Conservation (phyloP, 2,113 vertebrate genomes). For the Ictalurus punctatus region DNA sequence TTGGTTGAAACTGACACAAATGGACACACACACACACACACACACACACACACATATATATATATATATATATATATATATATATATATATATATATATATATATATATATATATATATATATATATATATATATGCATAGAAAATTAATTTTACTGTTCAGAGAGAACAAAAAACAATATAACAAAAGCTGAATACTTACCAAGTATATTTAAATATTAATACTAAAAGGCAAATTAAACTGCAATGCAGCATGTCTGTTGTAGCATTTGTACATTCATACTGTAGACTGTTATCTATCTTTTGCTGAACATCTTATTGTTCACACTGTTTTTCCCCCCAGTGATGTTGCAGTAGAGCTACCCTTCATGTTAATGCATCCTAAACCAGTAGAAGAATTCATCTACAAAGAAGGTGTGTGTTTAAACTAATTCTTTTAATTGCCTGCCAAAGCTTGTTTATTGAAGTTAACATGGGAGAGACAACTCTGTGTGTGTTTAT, state of each 20-base stretch:
- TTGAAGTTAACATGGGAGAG: neutral
- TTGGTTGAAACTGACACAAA: neutral
- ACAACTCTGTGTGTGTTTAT: too few species aligned
- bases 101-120: neutral
- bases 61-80: neutral
- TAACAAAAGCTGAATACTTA: neutral
- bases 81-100: neutral
- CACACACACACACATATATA: too few species aligned
- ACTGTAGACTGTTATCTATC: neutral
- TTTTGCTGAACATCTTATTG: conserved; percentile 8
- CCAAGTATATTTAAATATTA: too few species aligned
- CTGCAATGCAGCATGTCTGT: neutral
- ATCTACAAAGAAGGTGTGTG: conserved; percentile 80
- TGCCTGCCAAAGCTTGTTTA: neutral
- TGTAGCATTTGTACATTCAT: neutral
- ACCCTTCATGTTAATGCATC: conserved; percentile 94
- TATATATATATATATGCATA: neutral
- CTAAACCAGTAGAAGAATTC: conserved; percentile 86
- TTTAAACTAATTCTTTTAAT: neutral
- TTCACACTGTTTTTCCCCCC: conserved; percentile 54
- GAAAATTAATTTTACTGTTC: neutral
- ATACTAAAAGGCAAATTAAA: neutral
- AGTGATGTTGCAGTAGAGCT: conserved; percentile 92
- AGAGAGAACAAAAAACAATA: neutral
- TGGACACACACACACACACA: too few species aligned